Base-by-base conservation (phyloP, 1,140 invertebrate genomes). In the Scaptomyza graminum region DNA sequence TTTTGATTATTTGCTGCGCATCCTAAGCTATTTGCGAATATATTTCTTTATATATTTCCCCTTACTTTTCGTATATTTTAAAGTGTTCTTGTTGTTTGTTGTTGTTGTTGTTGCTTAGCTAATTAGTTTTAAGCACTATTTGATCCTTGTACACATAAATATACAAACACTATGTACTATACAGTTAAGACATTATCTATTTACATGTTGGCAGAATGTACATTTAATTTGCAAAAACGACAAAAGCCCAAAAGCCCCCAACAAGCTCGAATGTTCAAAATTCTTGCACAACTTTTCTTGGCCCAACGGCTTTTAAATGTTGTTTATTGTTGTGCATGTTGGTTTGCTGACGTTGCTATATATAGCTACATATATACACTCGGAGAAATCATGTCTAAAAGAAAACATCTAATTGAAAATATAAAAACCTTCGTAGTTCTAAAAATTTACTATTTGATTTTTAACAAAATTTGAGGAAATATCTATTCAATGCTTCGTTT, bases 221-320 rank as follows among this genome's bases (percentile, higher is more conserved):
- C 83, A 88, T 79, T 88, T 88, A 88, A 88, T 83, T 88, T 88
- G 83, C 79, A 83, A 83, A 83, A 83, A 65, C 60, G 75, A 78
- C 59, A 62, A 75, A 60, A 68, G 66, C 63, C 76, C 80, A 41
- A 41, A 41, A 41, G 77, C 74, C 5, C 1, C 2, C 28, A 31
- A 31, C 28, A 7, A 31, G 28, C 28, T 34, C 31, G n/a, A 77
- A 80, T 65, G 64, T 51, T 76, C 64, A 62, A 73, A 73, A 51
- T 87, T 72, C 31, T 18, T 28, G 44, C 50, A 41, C 44, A 85
- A 85, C 82, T n/a, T 85, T 87, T 34, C 31, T 81, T 67, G 77
- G 65, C 81, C 69, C 81, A 59, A 51, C 72, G 79, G 71, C 79
- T 83, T 87, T 87, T 88, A 87, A 87, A 88, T 87, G 83, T 88